Base-by-base conservation (phyloP, 2,888 invertebrate species). In the Pterostichus niger region DNA sequence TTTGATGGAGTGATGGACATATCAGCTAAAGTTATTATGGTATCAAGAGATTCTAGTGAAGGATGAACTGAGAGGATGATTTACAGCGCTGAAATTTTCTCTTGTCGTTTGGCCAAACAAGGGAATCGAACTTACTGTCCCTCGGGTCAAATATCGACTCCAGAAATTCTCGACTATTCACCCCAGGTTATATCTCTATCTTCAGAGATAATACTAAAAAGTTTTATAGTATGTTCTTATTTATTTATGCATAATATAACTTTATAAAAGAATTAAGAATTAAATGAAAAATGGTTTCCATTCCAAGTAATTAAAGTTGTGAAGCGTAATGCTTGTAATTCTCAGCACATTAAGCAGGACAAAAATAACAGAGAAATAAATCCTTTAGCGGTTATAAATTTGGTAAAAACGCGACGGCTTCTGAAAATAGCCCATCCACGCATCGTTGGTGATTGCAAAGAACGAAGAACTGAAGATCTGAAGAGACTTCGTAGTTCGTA, bases 291-390 rank as follows among this genome's bases (percentile, higher is more conserved):
- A 64, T 64, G 35, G n/a, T 64, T 64, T 64, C 35, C 35, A 13
- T 64, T 64, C 64, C 64, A 64, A 64, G 64, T 64, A 64, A 64
- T 64, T 64, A 64, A 64, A 64, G 33, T 64, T 33, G 11, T 64
- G 64, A 64, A 64, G 40, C 40, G 68, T 40, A 71, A 71, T 24
- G 44, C 17, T 71, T 71, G 68, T 71, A 71, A 71, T 71, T 71
- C 68, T 71, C 44, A 44, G 68, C 68, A 71, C 44, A 71, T 71
- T 71, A 44, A 71, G 44, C 75, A 75, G 44, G 7, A 75, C 49
- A 44, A 73, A 80, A 81, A 81, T 73, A 81, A 81, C 73, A 81
- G 31, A 68, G 56, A 73, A 40, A 81, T 81, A 81, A 81, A 81
- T 81, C 73, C 61, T 81, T 73, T 52, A 49, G 33, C 40, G 61